These are phyloP conservation scores for Drosophila prosaltans DNA, from an alignment of 1,140 invertebrate genomes.

Conservation along the genomic window DNA sequence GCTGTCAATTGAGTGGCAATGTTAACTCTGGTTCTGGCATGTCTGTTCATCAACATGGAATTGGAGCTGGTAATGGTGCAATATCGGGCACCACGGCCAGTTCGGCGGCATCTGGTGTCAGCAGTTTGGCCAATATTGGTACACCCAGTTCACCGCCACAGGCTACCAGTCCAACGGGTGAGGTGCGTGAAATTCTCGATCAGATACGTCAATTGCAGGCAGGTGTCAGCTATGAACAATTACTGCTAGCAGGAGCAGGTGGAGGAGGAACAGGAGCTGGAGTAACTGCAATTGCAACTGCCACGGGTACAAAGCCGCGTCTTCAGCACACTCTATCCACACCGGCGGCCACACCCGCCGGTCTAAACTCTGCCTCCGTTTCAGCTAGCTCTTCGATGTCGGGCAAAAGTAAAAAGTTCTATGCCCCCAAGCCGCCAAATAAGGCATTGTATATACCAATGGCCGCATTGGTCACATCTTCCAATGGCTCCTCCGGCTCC, in stretches of 20 bases:
- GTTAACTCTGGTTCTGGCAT: no score
- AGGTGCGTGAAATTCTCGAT: constrained; percentile 87
- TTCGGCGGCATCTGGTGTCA: constrained; percentile 85
- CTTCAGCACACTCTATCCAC: constrained; percentile 69
- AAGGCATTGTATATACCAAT: constrained; percentile 80
- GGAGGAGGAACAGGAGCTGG: not conserved
- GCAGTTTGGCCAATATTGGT: constrained; percentile 86
- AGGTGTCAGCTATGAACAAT: constrained; percentile 70
- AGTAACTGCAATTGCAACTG: not conserved
- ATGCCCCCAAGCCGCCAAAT: constrained; percentile 63
- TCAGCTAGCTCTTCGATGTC: constrained; percentile 13
- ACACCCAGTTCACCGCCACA: constrained; percentile 89
- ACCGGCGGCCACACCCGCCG: constrained; percentile 45
- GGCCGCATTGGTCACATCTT: constrained; percentile 46
- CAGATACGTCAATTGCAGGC: constrained; percentile 87
- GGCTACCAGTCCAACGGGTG: constrained; percentile 90
- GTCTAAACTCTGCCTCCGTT: constrained; percentile 33
- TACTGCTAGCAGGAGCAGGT: constrained; percentile 36
- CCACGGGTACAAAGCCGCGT: constrained; percentile 47
- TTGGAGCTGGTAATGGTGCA: constrained; percentile 5
- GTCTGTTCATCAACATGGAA: no score
- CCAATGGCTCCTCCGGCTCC: constrained; percentile 23
- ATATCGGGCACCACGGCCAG: constrained; percentile 84
- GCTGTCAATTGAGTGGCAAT: constrained; percentile 52
- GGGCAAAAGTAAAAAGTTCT: constrained; percentile 69